Evolutionary conservation across 2,797 vertebrate species (phyloP), one percentile per base, ranked within the genome.

Genomic region (Phaenicophaeus curvirostris): DNA sequence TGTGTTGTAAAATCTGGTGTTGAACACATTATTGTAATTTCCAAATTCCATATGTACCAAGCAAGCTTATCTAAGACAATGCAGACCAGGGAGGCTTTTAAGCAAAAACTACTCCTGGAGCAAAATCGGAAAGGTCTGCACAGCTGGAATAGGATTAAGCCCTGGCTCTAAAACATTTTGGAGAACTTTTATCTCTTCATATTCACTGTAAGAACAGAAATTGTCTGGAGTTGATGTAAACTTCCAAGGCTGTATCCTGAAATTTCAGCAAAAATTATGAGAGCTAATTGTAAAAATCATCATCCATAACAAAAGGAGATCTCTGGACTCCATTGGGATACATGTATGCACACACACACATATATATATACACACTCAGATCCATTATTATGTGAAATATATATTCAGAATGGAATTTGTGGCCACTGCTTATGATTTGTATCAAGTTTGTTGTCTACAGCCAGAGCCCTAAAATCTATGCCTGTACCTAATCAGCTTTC

Each of bases 121-220:
- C 19, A 88, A 89, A 95, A 91, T 62, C 82, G 73, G 23, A 44
- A 85, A 84, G 65, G 42, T 75, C 76, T 92, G 33, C 63, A 89
- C 79, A 89, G 73, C 73, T 86, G 91, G 46, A 94, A 77, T 23
- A 78, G 18, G 20, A 58, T 92, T 89, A 72, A 91, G 6, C 5
- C 21, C 30, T 72, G 59, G 28, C 15, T 91, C 14, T 37, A 48
- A 83, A 89, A 35, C 66, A 58, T 81, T 92, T 84, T 85, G 27
- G 62, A 89, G 39, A 72, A 3, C 5, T 61, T 72, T 92, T 54
- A 9, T 44, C 27, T 77, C 35, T 50, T 57, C 61, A 48, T 85
- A 73, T 74, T 77, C 37, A 53, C 23, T 86, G 20, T 50, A 58
- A 28, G 67, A 86, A 84, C 16, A 87, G 24, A 87, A 61, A 57